These are phyloP conservation scores for Phyllostomus hastatus DNA, from an alignment of 2,113 vertebrate species.

Conservation along the genomic window DNA sequence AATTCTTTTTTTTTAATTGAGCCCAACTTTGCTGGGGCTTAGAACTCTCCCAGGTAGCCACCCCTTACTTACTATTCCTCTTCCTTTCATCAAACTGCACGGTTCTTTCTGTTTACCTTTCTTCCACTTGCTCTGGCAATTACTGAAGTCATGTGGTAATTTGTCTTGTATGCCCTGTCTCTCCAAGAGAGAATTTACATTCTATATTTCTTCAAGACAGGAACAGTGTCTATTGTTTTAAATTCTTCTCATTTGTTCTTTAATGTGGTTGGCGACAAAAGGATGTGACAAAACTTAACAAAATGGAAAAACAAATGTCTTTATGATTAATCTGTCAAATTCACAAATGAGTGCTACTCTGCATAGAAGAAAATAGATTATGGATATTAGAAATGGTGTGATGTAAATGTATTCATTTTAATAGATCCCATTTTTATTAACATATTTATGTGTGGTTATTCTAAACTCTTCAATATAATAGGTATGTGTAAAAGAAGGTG, in stretches of 20 bases:
- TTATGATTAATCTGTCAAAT: slow-evolving; percentile 57
- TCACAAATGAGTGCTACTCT: slow-evolving; percentile 41
- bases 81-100: neutral
- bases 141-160: slow-evolving; percentile 9
- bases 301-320: slow-evolving; percentile 66
- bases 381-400: slow-evolving; percentile 36
- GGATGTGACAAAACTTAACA: slow-evolving; percentile 60
- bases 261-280: slow-evolving; percentile 54
- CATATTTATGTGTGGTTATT: slow-evolving; percentile 47
- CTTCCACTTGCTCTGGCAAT: neutral
- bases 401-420: slow-evolving; percentile 52
- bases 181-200: slow-evolving; percentile 39
- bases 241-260: slow-evolving; percentile 47
- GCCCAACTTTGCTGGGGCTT: neutral
- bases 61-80: neutral
- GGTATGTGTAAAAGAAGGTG: neutral
- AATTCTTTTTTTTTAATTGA: neutral
- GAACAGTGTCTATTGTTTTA: slow-evolving; percentile 40
- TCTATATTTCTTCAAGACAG: slow-evolving; percentile 43
- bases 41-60: neutral
- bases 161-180: slow-evolving; percentile 50
- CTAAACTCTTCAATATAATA: neutral
- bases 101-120: neutral
- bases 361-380: slow-evolving; percentile 58
- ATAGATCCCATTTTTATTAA: slow-evolving; percentile 52